Evolutionary conservation across 2,113 vertebrate genomes (phyloP).

Genomic region (Ranitomeya variabilis): DNA sequence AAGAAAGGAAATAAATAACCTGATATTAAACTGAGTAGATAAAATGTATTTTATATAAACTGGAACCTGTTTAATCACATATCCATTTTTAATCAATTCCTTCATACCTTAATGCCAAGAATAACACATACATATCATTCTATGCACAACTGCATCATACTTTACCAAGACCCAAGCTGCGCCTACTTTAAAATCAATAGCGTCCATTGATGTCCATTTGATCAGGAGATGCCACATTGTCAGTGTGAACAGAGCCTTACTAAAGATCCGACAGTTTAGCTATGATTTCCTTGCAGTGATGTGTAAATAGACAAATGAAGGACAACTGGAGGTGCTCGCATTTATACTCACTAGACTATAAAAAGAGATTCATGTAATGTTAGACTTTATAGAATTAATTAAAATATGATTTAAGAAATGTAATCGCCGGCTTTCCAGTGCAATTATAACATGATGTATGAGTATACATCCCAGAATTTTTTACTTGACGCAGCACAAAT

Average conservation of each 20-base stretch:
- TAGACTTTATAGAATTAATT: constrained; percentile 30
- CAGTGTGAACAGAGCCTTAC: neutral
- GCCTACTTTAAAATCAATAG: too few relatives aligned
- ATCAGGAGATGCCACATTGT: neutral
- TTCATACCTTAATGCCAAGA: too few relatives aligned
- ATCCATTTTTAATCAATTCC: too few relatives aligned
- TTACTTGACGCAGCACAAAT: constrained; percentile 3
- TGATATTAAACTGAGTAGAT: too few relatives aligned
- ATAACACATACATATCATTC: too few relatives aligned
- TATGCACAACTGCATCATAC: too few relatives aligned
- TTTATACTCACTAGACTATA: constrained; percentile 12
- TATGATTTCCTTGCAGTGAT: neutral
- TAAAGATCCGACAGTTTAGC: neutral
- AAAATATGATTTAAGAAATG: constrained; percentile 29
- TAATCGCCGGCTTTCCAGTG: neutral
- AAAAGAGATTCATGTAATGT: neutral
- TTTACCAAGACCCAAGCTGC: too few relatives aligned
- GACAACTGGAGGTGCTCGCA: neutral
- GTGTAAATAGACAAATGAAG: neutral
- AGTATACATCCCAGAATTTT: neutral
- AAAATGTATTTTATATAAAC: too few relatives aligned
- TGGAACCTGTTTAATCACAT: too few relatives aligned
- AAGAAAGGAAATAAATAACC: too few relatives aligned
- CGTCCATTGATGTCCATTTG: too few relatives aligned
- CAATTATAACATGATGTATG: constrained; percentile 34